A percentile compares a stretch with the other conserved stretches of the same genome.
phyloP scores from a whole-genome alignment of 2,888 invertebrate species.

The Eristalis pertinax region DNA sequence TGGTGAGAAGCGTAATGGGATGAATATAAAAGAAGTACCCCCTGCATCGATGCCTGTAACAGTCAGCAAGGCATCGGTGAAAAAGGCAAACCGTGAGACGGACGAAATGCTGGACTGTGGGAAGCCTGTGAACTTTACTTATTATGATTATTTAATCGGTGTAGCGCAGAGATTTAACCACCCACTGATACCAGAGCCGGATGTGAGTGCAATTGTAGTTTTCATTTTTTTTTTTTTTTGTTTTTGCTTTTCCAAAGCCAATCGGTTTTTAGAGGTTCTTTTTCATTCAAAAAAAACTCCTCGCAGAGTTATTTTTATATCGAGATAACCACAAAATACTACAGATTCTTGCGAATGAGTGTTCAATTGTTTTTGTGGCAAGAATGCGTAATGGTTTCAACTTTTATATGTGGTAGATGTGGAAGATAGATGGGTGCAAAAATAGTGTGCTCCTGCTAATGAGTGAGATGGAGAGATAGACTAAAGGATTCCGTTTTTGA shows the following conservation, averaged over 20 bases:
- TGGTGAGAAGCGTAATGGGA: conserved; percentile 41
- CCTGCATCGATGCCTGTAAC: conserved; percentile 46
- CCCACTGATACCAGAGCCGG: conserved; percentile 92
- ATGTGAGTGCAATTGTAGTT: conserved; percentile 79
- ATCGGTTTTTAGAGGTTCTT: not conserved
- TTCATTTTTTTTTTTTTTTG: not conserved
- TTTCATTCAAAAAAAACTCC: not conserved
- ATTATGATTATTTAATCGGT: conserved; percentile 93
- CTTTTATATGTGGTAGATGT: too few species aligned
- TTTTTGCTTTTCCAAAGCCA: too few species aligned
- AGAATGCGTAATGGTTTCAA: too few species aligned
- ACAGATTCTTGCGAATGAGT: too few species aligned
- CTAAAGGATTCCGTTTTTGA: too few species aligned
- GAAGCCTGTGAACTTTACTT: conserved; percentile 92
- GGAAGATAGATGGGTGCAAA: too few species aligned
- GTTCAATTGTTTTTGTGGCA: too few species aligned
- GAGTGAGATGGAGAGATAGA: too few species aligned
- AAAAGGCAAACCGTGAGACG: conserved; percentile 68
- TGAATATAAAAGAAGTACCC: conserved; percentile 32
- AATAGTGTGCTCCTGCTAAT: too few species aligned
- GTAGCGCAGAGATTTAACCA: conserved; percentile 91
- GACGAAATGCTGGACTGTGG: conserved; percentile 91
- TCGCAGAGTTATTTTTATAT: too few species aligned
- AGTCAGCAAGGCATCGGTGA: conserved; percentile 45
- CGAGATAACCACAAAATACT: too few species aligned